Base-by-base conservation (phyloP, 1,140 invertebrate species). In the Oreohelix idahoensis region DNA sequence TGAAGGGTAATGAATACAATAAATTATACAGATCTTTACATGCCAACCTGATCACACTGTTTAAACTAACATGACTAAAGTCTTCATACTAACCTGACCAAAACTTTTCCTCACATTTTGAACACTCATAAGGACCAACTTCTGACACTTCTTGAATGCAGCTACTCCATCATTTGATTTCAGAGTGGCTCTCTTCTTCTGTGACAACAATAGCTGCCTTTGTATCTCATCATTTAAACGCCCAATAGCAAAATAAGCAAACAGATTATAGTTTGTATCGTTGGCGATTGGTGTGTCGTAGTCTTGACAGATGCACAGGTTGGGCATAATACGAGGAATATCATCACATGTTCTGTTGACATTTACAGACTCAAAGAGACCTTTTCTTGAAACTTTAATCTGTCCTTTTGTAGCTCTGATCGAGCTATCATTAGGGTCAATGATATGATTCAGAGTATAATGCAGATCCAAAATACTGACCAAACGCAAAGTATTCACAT, bases 261-360 rank as follows among this genome's bases (percentile, higher is more conserved):
- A 84, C 32, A 90, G 75, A 26, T 80, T 84, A 73, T 90, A 81
- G 51, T 85, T 74, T 23, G 85, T 63, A 35, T 83, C 71, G 23
- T 87, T 88, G 17, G 45, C 70, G 15, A 87, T 83, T 39, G 82
- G 26, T 81, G 86, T 84, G 38, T 90, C 90, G 86, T 87, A 90
- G 63, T 89, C 86, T 73, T 87, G 83, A 86, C 91, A 92, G n/a
- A 92, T 91, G 79, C 91, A 92, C 0, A 90, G 79, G 76, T 89
- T 89, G 32, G 91, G 91, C 78, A 86, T 87, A 35, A 90, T 83
- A 13, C 86, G 82, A 32, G 91, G 89, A 69, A 92, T 81, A 42
- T 89, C 79, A 70, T 86, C 58, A 82, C 91, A 92, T 26, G 83
- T 89, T 79, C 90, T 86, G 10, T 83, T 74, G 0, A 80, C 38